Base-by-base conservation (phyloP, 2,888 invertebrate species). In the Pemphredon lugubris region DNA sequence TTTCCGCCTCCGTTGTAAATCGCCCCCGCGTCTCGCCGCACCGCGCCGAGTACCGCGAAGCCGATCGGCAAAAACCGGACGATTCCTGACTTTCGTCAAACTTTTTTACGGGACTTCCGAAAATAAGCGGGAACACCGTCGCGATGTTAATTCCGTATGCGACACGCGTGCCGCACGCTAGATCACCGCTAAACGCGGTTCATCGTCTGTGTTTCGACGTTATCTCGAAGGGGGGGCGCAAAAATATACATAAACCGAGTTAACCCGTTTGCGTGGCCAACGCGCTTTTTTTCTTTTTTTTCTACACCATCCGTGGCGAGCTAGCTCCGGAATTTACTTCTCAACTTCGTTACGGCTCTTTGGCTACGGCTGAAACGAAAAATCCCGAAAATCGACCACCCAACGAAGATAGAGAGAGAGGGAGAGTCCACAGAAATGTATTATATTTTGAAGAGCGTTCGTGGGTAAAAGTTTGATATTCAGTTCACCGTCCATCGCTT, bases 1-100 rank as follows among this genome's bases (percentile, higher is more conserved):
- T 59, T 57, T 65, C 30, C 42, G 23, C 16, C 13, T 26, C 7
- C 18, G 14, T 44, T 53, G 44, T 45, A 68, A 68, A 73, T 68
- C 58, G 47, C 34, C 39, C 47, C n/a, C n/a, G n/a, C n/a, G n/a
- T n/a, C n/a, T n/a, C 14, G 34, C 21, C n/a, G 16, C 30, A 23
- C 42, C 21, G 20, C 57, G 23, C 23, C 30, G 55, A 40, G 48
- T 51, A 48, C 34, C 21, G 9, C 2, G n/a, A 23, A 58, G 61
- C 50, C 57, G 20, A 37, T 34, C 21, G 21, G 18, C 14, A 11
- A 13, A 51, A 69, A 69, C 45, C 57, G 6, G 11, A 26, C 11
- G 23, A 16, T 34, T 30, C 16, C n/a, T 34, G 45, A 21, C 13
- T 42, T 11, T 6, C 26, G n/a, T 40, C 16, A 16, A 26, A 11